Evolutionary conservation across 2,888 invertebrate genomes (phyloP).

Genomic region (Bellardia bayeri): DNA sequence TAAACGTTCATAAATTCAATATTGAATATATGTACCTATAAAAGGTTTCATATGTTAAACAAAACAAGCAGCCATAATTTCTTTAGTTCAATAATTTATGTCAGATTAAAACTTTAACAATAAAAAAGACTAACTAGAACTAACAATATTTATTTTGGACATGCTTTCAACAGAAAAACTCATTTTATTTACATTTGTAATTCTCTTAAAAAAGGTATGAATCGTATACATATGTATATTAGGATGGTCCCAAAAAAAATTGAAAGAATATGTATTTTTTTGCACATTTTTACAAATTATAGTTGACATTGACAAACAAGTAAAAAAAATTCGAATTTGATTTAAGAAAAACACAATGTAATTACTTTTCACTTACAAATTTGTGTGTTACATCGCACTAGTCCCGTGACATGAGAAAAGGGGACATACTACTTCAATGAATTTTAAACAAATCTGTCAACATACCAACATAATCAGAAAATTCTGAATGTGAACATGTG

Average conservation of each 20-base stretch:
- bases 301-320: too few species aligned
- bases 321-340: too few species aligned
- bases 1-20: not conserved
- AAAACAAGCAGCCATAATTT: not conserved
- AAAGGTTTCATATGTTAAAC: not conserved
- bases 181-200: constrained; percentile 14
- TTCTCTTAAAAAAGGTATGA: not conserved
- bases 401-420: too few species aligned
- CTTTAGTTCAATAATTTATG: constrained; percentile 28
- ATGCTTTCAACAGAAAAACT: constrained; percentile 12
- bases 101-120: constrained; percentile 50
- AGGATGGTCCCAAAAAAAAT: not conserved
- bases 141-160: constrained; percentile 2
- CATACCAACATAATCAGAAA: too few species aligned
- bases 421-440: too few species aligned
- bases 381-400: too few species aligned
- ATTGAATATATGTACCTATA: not conserved
- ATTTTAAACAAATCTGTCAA: too few species aligned
- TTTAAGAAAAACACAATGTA: too few species aligned
- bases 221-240: not conserved
- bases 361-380: too few species aligned
- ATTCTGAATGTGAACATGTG: too few species aligned
- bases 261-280: too few species aligned
- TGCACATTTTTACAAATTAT: too few species aligned
- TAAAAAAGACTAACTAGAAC: not conserved